Evolutionary conservation across 2,113 vertebrate species (phyloP).

Genomic region (Sphaerodactylus townsendi): DNA sequence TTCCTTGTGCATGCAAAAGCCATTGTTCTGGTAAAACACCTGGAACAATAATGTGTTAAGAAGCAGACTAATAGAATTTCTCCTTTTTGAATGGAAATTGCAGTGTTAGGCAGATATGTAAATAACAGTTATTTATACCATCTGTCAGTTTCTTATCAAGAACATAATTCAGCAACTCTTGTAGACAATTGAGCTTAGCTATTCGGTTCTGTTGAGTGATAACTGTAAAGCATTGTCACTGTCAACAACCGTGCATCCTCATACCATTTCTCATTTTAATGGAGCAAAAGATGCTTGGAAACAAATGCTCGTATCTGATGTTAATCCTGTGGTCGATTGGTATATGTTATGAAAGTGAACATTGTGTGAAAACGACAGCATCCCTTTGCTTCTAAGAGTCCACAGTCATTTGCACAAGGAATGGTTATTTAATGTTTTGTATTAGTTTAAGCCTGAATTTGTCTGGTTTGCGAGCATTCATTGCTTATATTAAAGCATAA

Average conservation of each 20-base stretch:
- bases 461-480: slow-evolving; percentile 35
- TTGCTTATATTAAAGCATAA: slow-evolving; percentile 41
- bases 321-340: slow-evolving; percentile 51
- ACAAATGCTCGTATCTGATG: slow-evolving; percentile 46
- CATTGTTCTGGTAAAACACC: slow-evolving; percentile 51
- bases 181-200: slow-evolving; percentile 19
- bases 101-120: slow-evolving; percentile 30
- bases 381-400: slow-evolving; percentile 23
- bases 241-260: slow-evolving; percentile 44
- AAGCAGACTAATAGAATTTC: slow-evolving; percentile 42
- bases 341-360: background rate
- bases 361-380: background rate
- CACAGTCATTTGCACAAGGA: background rate
- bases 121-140: slow-evolving; percentile 54
- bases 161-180: slow-evolving; percentile 54
- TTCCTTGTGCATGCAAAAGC: slow-evolving; percentile 53
- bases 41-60: background rate
- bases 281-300: slow-evolving; percentile 40
- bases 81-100: slow-evolving; percentile 50
- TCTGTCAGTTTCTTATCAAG: slow-evolving; percentile 57
- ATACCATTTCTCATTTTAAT: slow-evolving; percentile 47
- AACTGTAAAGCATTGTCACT: slow-evolving; percentile 55
- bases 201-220: slow-evolving; percentile 52
- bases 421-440: slow-evolving; percentile 38
- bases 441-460: slow-evolving; percentile 37